Conservation (phyloP, 2,888 invertebrate species). For the Congeria kusceri region DNA sequence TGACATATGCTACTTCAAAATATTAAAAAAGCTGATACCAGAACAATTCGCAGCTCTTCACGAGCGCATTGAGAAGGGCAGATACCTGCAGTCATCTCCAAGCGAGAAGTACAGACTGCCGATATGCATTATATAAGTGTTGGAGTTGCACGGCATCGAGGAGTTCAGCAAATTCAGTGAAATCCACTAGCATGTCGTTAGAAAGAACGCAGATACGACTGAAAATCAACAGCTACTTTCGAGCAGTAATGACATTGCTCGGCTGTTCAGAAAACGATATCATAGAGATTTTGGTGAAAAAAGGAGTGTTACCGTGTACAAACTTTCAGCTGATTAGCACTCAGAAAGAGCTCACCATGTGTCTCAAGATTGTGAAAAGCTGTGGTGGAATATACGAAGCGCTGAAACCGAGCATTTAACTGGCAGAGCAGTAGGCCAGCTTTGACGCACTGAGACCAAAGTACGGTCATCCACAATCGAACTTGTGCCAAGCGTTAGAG, state of each 20-base stretch:
- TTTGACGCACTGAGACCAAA: too few species aligned
- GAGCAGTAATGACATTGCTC: not conserved
- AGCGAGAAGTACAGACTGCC: slow-evolving; percentile 4
- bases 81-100: not conserved
- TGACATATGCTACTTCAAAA: slow-evolving; percentile 20
- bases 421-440: too few species aligned
- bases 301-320: too few species aligned
- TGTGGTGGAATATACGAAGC: too few species aligned
- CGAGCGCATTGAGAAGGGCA: not conserved
- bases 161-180: slow-evolving; percentile 1
- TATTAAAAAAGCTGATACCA: slow-evolving; percentile 3
- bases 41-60: not conserved
- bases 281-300: too few species aligned
- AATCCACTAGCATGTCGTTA: not conserved
- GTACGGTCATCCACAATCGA: too few species aligned
- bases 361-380: too few species aligned
- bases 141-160: slow-evolving; percentile 3
- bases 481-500: too few species aligned
- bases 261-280: too few species aligned
- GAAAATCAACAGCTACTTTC: slow-evolving; percentile 20
- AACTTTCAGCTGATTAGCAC: too few species aligned
- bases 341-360: too few species aligned
- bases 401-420: too few species aligned
- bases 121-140: slow-evolving; percentile 12
- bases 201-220: slow-evolving; percentile 4